Base-by-base conservation (phyloP, 2,113 vertebrate species). In the Heteronetta atricapilla region DNA sequence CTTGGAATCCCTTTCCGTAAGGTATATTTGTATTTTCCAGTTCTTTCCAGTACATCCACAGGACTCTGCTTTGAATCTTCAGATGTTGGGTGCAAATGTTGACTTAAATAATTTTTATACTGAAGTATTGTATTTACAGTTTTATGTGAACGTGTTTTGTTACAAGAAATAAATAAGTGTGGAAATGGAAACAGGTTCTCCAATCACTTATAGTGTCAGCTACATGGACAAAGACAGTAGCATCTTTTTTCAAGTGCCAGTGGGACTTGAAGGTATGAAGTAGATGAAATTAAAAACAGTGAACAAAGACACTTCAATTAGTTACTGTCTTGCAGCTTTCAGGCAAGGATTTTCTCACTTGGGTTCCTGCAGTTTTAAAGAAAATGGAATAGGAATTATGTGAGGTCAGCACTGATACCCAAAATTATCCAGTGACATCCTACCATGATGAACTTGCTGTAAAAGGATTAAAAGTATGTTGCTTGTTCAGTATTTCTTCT, bases 301-400 rank as follows among this genome's bases (percentile, higher is more conserved):
- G 73, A 95, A 83, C 52, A 90, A 91, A 90, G 90, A 44, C 48
- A 88, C 68, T 29, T 85, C 74, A 85, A 22, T 95, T 95, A 95
- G 95, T 95, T 93, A 89, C 72, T 88, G 18, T 83, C 46, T 44
- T 94, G 46, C 46, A 83, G 38, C 16, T 90, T 83, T 88, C 58
- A 88, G 79, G 93, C 34, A 86, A 48, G 36, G 62, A 94, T 95
- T 95, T 88, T 78, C 82, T 90, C 1, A 0, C 92, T 88, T 83
- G 55, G 19, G 29, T 59, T 94, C 14, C 67, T 80, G 72, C 53
- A 87, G 10, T 82, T 84, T 90, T 55, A 88, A 64, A 69, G 73
- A 90, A 91, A 89, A 90, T 88, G 15, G n/a, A 94, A 53, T 1
- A 77, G 33, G 34, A 70, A 48, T 82, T 90, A 52, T 53, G 1